These are phyloP conservation scores for Dendrocincla fuliginosa DNA, from an alignment of 2,797 vertebrate genomes.

Conservation along the genomic window DNA sequence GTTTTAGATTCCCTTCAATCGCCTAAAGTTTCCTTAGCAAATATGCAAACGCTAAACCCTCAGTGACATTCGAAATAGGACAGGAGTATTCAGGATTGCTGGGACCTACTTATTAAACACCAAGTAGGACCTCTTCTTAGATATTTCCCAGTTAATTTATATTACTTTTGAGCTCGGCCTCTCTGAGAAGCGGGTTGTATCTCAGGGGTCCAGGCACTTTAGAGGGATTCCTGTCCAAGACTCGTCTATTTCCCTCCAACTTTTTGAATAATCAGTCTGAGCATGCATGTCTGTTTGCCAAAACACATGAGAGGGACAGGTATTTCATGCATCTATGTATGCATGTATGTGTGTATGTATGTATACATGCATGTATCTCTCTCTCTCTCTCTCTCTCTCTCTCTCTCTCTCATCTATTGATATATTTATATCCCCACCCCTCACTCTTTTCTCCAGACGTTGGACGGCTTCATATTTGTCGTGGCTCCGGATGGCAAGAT, in stretches of 20 bases:
- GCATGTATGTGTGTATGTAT: neutral
- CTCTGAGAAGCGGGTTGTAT: neutral
- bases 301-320: neutral
- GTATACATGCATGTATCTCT: neutral
- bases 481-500: slow-evolving; percentile 98
- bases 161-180: neutral
- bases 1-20: slow-evolving; percentile 1
- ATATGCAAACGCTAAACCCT: neutral
- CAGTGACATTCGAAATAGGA: neutral
- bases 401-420: neutral
- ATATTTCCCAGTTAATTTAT: neutral
- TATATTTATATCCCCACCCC: neutral
- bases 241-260: neutral
- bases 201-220: neutral
- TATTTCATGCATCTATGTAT: neutral
- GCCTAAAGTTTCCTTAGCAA: slow-evolving; percentile 15
- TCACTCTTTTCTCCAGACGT: slow-evolving; percentile 78
- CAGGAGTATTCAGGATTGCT: neutral
- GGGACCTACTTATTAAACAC: neutral
- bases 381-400: neutral
- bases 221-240: neutral
- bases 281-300: neutral
- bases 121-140: neutral
- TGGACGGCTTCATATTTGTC: slow-evolving; percentile 98
- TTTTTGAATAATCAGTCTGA: neutral